phyloP scores from a whole-genome alignment of 2,888 invertebrate genomes.

The Coenonympha glycerion region DNA sequence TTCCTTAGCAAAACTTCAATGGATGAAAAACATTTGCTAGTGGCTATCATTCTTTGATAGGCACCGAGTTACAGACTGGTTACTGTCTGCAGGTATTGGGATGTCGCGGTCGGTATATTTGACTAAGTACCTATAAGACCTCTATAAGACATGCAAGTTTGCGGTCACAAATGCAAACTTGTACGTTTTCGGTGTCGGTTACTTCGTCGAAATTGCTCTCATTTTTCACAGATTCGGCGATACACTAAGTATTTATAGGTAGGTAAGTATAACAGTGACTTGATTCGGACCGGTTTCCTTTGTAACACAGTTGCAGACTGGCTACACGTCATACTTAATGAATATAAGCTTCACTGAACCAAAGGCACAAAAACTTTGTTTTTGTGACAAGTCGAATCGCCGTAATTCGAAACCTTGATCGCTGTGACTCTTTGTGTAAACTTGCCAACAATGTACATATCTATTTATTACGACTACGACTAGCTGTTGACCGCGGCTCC shows the following conservation, averaged over 20 bases:
- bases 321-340: not conserved
- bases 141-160: not conserved
- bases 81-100: no score
- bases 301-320: not conserved
- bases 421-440: not conserved
- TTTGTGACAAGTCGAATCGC: not conserved
- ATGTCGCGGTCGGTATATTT: no score
- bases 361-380: not conserved
- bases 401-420: not conserved
- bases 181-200: not conserved
- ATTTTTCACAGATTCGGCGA: slow-evolving; percentile 6
- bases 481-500: no score
- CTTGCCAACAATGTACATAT: not conserved
- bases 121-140: no score
- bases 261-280: not conserved
- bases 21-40: no score
- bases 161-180: not conserved
- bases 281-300: slow-evolving; percentile 1
- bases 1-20: no score
- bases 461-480: not conserved
- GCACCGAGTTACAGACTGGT: no score
- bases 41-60: no score
- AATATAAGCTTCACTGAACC: slow-evolving; percentile 1
- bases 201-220: slow-evolving; percentile 7
- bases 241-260: not conserved